phyloP scores from a whole-genome alignment of 2,113 vertebrate species.

The Coracopsis vasa region DNA sequence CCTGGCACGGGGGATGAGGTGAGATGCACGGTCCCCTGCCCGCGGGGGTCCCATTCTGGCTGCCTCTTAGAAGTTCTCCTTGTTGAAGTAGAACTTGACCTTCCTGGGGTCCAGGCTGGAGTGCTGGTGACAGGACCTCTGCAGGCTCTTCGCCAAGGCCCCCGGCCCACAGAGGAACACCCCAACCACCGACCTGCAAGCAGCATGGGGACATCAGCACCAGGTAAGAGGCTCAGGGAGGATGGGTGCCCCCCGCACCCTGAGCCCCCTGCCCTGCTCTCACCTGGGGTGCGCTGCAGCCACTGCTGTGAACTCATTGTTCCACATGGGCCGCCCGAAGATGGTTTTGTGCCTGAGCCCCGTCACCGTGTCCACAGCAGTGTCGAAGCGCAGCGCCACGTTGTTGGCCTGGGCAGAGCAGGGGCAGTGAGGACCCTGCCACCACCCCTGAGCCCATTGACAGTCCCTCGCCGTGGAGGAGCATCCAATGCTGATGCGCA shows the following conservation, averaged over 20 bases:
- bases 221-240: rapidly evolving
- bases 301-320: constrained; percentile 84
- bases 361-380: constrained; percentile 80
- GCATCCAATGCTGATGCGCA: background rate
- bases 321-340: constrained; percentile 89
- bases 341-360: constrained; percentile 90
- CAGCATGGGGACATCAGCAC: rapidly evolving
- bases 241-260: background rate
- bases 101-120: constrained; percentile 89
- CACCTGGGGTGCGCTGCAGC: constrained; percentile 85
- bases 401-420: constrained; percentile 70
- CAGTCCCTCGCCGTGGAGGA: background rate
- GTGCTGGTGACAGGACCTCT: constrained; percentile 82
- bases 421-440: background rate
- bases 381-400: constrained; percentile 78
- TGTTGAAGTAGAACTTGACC: constrained; percentile 94
- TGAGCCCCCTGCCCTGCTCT: background rate
- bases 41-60: rapidly evolving
- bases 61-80: constrained; percentile 88
- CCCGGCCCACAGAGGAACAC: constrained; percentile 87
- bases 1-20: background rate
- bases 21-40: background rate
- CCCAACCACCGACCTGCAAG: constrained; percentile 82
- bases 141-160: constrained; percentile 76
- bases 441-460: background rate